These are phyloP conservation scores for Arbacia lixula DNA, from an alignment of 53 echinoderm and acorn worm genomes.

Conservation along the genomic window DNA sequence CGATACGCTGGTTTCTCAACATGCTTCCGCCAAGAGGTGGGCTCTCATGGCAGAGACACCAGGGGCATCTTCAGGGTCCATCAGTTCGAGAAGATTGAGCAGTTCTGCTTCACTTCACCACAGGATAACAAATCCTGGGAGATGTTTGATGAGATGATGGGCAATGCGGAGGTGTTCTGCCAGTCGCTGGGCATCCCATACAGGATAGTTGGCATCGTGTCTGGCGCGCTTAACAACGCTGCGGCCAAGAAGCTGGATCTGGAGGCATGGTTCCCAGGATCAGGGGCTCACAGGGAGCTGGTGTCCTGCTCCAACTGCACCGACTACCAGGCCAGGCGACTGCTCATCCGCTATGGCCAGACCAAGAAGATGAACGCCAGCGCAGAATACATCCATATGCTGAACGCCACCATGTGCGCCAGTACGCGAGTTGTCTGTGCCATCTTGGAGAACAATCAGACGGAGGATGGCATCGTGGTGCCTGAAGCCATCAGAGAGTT, in stretches of 20 bases:
- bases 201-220: constrained; percentile 94
- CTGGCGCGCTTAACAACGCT: constrained; percentile 95
- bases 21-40: constrained; percentile 97
- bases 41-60: constrained; percentile 96
- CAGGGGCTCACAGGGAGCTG: constrained; percentile 93
- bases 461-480: constrained; percentile 85
- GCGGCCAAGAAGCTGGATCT: constrained; percentile 98
- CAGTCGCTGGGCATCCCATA: constrained; percentile 86
- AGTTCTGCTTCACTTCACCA: constrained; percentile 96
- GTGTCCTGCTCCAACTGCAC: constrained; percentile 99
- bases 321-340: constrained; percentile 96
- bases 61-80: constrained; percentile 98
- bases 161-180: constrained; percentile 85
- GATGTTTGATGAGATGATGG: constrained; percentile 93
- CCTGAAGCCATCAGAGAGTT: constrained; percentile 75
- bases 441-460: constrained; percentile 97
- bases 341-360: constrained; percentile 92
- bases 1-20: constrained; percentile 94
- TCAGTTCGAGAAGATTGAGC: constrained; percentile 99
- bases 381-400: constrained; percentile 96
- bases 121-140: constrained; percentile 95
- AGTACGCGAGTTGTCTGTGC: constrained; percentile 94
- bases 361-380: constrained; percentile 98
- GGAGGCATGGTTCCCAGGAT: constrained; percentile 98
- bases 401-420: constrained; percentile 99